Evolutionary conservation across 2,888 invertebrate genomes (phyloP).

Genomic region (Matsumyia berberina): DNA sequence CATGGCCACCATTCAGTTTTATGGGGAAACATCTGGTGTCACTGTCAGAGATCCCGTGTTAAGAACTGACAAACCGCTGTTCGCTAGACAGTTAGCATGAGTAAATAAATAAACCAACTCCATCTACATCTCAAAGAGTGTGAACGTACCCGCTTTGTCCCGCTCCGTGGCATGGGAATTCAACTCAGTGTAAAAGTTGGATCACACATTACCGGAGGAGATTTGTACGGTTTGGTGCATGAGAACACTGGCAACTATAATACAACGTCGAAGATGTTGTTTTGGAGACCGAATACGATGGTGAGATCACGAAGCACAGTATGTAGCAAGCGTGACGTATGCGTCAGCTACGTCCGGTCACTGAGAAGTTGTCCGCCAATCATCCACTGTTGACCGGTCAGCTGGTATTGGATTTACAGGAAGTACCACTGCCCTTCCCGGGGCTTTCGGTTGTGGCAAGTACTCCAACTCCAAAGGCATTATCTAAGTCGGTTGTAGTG

Average conservation of each 20-base stretch:
- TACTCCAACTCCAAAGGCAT: conserved; percentile 99
- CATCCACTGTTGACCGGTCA: conserved; percentile 99
- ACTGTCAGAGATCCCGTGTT: conserved; percentile 99
- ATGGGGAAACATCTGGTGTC: conserved; percentile 98
- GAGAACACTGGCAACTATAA: conserved; percentile 99
- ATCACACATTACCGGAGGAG: conserved; percentile 99
- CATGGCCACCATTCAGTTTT: conserved; percentile 99
- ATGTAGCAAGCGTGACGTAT: conserved; percentile 99
- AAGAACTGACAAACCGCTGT: conserved; percentile 98
- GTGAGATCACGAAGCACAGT: conserved; percentile 94
- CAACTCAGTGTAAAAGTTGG: conserved; percentile 95
- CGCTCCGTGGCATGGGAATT: conserved; percentile 96
- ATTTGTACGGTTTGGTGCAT: conserved; percentile 97
- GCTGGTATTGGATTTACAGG: conserved; percentile 98
- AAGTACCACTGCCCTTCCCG: conserved; percentile 99
- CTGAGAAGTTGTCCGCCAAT: conserved; percentile 99
- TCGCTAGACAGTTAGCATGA: too few relatives aligned
- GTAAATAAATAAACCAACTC: too few relatives aligned
- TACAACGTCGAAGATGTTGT: conserved; percentile 98
- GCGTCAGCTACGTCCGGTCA: conserved; percentile 97
- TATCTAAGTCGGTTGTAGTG: conserved; percentile 99
- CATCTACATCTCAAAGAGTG: conserved; percentile 99
- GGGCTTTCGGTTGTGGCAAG: conserved; percentile 99
- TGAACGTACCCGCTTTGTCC: conserved; percentile 96
- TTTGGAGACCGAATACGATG: conserved; percentile 99